Evolutionary conservation across 37 sponge, comb jelly and placozoan genomes (phyloP).

Genomic region (Aplysina aerophoba): DNA sequence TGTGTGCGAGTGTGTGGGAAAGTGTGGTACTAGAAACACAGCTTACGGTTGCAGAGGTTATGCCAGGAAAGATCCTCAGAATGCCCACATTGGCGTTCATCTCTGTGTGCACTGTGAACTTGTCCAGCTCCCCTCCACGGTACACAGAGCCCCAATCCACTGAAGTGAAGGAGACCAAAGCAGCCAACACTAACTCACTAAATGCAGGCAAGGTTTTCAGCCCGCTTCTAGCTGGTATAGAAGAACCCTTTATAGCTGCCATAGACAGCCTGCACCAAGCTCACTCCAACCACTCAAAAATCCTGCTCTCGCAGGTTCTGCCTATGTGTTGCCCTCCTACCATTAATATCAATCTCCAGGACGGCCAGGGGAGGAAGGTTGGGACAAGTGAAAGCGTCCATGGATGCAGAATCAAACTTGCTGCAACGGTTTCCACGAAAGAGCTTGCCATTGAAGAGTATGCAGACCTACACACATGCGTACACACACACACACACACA

Average conservation of each 20-base stretch:
- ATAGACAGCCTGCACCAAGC: background rate
- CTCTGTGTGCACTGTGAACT: constrained; percentile 65
- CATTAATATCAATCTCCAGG: constrained; percentile 71
- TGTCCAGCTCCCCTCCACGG: constrained; percentile 42
- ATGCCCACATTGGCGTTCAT: constrained; percentile 85
- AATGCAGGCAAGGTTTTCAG: background rate
- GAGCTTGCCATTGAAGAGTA: constrained; percentile 88
- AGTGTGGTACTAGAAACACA: too few species aligned
- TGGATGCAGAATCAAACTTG: constrained; percentile 66
- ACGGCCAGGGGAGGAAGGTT: constrained; percentile 89
- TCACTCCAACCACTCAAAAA: background rate
- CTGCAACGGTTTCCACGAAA: constrained; percentile 87
- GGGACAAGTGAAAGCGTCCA: constrained; percentile 88
- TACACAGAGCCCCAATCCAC: constrained; percentile 84
- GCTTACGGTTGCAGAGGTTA: constrained; percentile 82
- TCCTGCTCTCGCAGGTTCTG: background rate
- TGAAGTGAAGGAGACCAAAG: background rate
- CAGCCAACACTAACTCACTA: background rate
- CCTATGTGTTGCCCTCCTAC: constrained; percentile 25
- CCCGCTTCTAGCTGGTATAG: background rate
- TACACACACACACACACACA: background rate
- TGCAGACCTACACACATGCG: constrained; percentile 62
- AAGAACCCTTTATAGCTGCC: background rate
- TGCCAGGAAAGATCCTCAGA: constrained; percentile 94
- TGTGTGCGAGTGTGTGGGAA: background rate